Percentiles rank a stretch among this genome's conserved stretches.
These are phyloP conservation scores for Pherbina coryleti DNA, from an alignment of 2,888 invertebrate genomes.

Conservation along the genomic window DNA sequence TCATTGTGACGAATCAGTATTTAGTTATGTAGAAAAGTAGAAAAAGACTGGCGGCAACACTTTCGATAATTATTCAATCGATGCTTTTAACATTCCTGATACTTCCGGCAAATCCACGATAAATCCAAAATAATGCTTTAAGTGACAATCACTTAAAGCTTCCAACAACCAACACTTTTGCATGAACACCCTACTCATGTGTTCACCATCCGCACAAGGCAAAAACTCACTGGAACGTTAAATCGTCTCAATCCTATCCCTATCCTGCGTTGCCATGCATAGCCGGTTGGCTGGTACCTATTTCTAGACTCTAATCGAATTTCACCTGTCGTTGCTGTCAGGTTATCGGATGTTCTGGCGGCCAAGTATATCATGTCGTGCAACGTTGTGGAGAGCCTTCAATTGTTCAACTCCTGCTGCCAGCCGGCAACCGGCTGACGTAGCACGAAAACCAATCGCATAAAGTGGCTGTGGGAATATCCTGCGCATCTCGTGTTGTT, in stretches of 20 bases:
- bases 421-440: not conserved
- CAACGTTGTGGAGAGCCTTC: not conserved
- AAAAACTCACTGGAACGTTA: too few relatives aligned
- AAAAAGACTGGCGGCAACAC: too few relatives aligned
- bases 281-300: not conserved
- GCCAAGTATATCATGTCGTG: not conserved
- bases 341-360: not conserved
- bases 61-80: too few relatives aligned
- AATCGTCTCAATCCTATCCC: not conserved
- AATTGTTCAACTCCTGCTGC: not conserved
- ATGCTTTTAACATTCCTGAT: too few relatives aligned
- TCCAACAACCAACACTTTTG: too few relatives aligned
- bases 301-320: not conserved
- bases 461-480: slow-evolving; percentile 1
- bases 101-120: too few relatives aligned
- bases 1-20: too few relatives aligned
- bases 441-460: slow-evolving; percentile 1
- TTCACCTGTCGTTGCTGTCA: slow-evolving; percentile 6
- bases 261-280: not conserved
- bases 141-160: too few relatives aligned
- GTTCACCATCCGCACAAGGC: too few relatives aligned
- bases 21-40: too few relatives aligned
- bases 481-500: not conserved
- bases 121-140: too few relatives aligned
- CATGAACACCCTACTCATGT: too few relatives aligned